These are phyloP conservation scores for Emys orbicularis DNA, from an alignment of 2,797 vertebrate species.

Conservation along the genomic window DNA sequence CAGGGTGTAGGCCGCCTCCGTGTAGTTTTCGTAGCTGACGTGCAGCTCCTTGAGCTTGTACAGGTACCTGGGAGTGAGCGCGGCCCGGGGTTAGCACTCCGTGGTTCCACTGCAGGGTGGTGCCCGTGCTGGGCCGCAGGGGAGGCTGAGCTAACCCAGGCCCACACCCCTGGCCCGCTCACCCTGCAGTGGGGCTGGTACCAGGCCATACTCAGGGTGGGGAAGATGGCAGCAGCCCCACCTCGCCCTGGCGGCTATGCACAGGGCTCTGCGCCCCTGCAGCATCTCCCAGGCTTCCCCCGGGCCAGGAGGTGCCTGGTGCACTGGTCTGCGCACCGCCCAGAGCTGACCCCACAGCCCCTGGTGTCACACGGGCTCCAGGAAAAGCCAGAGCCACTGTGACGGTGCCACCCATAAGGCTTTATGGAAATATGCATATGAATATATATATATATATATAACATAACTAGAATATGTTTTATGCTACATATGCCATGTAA, in stretches of 20 bases:
- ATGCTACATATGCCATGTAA: no score
- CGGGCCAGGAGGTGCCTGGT: no score
- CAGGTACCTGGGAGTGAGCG: conserved; percentile 47
- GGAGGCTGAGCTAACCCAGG: neutral
- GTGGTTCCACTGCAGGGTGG: neutral
- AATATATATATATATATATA: no score
- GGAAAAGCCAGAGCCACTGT: neutral
- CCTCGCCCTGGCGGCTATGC: neutral
- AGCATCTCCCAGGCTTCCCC: no score
- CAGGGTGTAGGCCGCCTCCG: conserved; percentile 73
- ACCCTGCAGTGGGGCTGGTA: neutral
- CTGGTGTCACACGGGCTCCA: neutral
- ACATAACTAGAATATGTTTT: no score
- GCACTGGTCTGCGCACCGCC: neutral
- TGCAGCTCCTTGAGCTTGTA: conserved; percentile 77
- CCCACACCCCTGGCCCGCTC: neutral
- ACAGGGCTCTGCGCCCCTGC: no score
- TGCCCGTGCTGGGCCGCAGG: neutral
- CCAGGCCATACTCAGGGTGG: no score
- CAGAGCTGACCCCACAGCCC: neutral
- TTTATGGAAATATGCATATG: no score
- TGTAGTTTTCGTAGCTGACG: conserved; percentile 73
- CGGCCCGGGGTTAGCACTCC: accelerated
- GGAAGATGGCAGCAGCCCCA: neutral
- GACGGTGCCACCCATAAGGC: no score